Conservation (phyloP, 2,113 vertebrate species). For the Microtus oregoni region DNA sequence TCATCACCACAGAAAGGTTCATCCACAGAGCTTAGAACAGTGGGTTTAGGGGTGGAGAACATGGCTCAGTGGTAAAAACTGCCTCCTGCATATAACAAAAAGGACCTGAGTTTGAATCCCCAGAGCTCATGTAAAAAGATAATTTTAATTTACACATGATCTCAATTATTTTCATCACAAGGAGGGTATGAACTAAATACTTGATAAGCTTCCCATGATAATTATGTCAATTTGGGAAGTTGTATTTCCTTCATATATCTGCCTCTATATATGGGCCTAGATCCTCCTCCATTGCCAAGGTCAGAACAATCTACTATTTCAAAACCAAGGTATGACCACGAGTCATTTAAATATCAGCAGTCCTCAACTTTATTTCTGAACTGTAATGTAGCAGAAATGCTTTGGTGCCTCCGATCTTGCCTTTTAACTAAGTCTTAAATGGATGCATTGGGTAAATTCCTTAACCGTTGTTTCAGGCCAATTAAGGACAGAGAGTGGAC, state of each 20-base stretch:
- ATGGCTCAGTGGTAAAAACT: neutral
- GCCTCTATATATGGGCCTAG: neutral
- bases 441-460: neutral
- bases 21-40: neutral
- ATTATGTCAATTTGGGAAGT: neutral
- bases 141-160: slow-evolving; percentile 24
- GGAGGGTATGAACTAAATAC: neutral
- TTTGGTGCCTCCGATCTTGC: neutral
- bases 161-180: neutral
- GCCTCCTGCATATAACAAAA: fast-evolving
- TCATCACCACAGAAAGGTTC: neutral
- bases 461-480: neutral
- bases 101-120: neutral
- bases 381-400: neutral
- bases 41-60: neutral
- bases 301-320: neutral
- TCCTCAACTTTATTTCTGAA: neutral
- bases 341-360: neutral
- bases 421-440: slow-evolving; percentile 19
- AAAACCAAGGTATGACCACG: neutral
- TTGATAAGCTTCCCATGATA: neutral
- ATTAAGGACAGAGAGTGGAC: neutral
- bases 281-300: neutral
- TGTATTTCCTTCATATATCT: neutral
- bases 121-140: too few relatives aligned